Conservation (phyloP, 2,888 invertebrate genomes). For the Brenthis daphne region DNA sequence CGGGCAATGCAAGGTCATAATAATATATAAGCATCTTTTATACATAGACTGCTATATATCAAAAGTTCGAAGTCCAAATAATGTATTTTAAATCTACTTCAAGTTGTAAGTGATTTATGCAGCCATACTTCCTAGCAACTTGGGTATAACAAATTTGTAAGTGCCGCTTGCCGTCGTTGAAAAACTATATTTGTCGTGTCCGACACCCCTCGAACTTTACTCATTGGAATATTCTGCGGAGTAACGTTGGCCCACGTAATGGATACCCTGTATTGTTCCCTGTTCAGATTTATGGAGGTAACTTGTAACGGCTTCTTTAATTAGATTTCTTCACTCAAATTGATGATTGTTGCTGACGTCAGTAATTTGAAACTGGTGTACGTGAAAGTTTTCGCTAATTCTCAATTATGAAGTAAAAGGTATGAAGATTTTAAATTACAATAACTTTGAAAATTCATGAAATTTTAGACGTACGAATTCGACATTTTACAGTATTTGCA, state of each 20-base stretch:
- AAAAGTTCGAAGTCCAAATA: slow-evolving; percentile 35
- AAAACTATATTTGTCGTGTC: slow-evolving; percentile 74
- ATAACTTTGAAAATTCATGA: slow-evolving; percentile 14
- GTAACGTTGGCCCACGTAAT: slow-evolving; percentile 73
- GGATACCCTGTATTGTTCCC: slow-evolving; percentile 78
- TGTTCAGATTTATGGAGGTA: slow-evolving; percentile 80
- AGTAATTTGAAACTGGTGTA: slow-evolving; percentile 57
- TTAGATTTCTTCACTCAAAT: slow-evolving; percentile 79
- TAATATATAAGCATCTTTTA: slow-evolving; percentile 16
- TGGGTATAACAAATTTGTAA: slow-evolving; percentile 64
- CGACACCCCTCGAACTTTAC: slow-evolving; percentile 65
- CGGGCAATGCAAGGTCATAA: too few relatives aligned
- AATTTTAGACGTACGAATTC: slow-evolving; percentile 3
- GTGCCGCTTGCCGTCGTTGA: slow-evolving; percentile 62
- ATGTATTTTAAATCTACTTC: slow-evolving; percentile 35
- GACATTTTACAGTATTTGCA: slow-evolving; percentile 11
- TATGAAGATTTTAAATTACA: slow-evolving; percentile 22
- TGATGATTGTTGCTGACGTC: slow-evolving; percentile 79
- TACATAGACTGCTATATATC: slow-evolving; percentile 23
- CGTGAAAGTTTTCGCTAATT: slow-evolving; percentile 28
- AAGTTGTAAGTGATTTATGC: slow-evolving; percentile 58
- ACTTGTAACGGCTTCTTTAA: slow-evolving; percentile 82
- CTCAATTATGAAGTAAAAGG: slow-evolving; percentile 29
- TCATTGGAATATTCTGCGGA: slow-evolving; percentile 74
- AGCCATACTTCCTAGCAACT: slow-evolving; percentile 50